These are phyloP conservation scores for Neolamprologus falcicula DNA, from an alignment of 2,113 vertebrate species.

Conservation along the genomic window DNA sequence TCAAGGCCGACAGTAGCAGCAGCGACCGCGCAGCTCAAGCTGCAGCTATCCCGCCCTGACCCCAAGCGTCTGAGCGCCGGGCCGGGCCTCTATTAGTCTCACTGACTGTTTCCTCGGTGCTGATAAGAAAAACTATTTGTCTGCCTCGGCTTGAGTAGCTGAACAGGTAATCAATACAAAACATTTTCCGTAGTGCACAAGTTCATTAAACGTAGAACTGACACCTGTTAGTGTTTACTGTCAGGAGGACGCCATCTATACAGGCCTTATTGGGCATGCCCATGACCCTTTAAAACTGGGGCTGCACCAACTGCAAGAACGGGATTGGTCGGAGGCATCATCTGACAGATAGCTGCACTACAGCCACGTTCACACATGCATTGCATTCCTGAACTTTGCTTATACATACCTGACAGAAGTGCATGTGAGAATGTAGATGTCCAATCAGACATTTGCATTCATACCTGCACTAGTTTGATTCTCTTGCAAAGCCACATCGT, in stretches of 20 bases:
- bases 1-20: background rate
- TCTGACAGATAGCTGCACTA: background rate
- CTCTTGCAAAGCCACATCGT: background rate
- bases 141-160: constrained; percentile 50
- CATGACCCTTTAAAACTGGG: constrained; percentile 1
- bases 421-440: background rate
- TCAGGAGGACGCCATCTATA: constrained; percentile 42
- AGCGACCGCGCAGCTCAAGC: background rate
- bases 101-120: constrained; percentile 42
- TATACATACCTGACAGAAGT: background rate
- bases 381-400: background rate
- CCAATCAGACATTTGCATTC: background rate
- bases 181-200: constrained; percentile 62
- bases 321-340: background rate
- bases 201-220: constrained; percentile 66
- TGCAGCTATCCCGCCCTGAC: constrained; percentile 1
- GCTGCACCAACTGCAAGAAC: background rate
- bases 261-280: constrained; percentile 27
- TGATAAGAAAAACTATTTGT: constrained; percentile 68
- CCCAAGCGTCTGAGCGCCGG: background rate
- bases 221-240: constrained; percentile 65
- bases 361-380: background rate
- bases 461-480: fast-evolving
- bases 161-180: constrained; percentile 69
- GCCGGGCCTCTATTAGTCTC: constrained; percentile 37